phyloP scores from a whole-genome alignment of 2,888 invertebrate genomes.

The Drosophila neutralis region DNA sequence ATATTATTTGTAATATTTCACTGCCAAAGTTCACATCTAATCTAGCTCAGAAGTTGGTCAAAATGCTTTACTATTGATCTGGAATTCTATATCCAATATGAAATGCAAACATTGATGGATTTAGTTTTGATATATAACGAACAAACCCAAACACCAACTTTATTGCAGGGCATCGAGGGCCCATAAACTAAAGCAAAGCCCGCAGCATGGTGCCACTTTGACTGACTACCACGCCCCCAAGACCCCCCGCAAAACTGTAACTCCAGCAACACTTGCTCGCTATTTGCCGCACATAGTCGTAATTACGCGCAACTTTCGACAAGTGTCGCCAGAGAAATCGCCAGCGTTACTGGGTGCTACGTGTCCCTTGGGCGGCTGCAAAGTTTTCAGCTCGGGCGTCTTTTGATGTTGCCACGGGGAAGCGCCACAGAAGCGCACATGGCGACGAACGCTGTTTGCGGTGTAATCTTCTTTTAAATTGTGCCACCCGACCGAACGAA shows the following conservation, averaged over 20 bases:
- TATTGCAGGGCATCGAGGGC: slow-evolving; percentile 32
- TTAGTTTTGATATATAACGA: background rate
- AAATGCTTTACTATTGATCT: background rate
- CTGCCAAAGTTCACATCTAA: background rate
- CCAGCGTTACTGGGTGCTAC: slow-evolving; percentile 29
- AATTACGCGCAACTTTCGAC: slow-evolving; percentile 80
- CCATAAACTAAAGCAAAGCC: slow-evolving; percentile 40
- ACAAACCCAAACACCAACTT: background rate
- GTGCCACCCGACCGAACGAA: slow-evolving; percentile 17
- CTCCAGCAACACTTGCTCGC: slow-evolving; percentile 20
- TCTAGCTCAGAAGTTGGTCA: background rate
- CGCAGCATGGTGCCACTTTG: slow-evolving; percentile 53
- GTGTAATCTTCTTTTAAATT: slow-evolving; percentile 81
- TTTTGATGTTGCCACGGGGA: slow-evolving; percentile 58
- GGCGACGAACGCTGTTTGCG: slow-evolving; percentile 63
- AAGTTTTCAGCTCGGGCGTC: slow-evolving; percentile 54
- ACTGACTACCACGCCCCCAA: slow-evolving; percentile 35
- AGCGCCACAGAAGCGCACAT: slow-evolving; percentile 37
- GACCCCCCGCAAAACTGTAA: slow-evolving; percentile 16
- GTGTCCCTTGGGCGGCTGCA: slow-evolving; percentile 51
- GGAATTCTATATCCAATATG: background rate
- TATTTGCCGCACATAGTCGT: slow-evolving; percentile 61
- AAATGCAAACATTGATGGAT: background rate
- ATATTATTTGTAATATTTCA: background rate
- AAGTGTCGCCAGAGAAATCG: slow-evolving; percentile 75